Evolutionary conservation across 2,113 vertebrate species (phyloP).

Genomic region (Danio rerio): GRCz12tu NC_133184.1:34118001-34118500

Average conservation of each 20-base stretch:
- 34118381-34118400: not conserved
- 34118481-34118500: not conserved
- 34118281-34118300: constrained; percentile 53
- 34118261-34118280: constrained; percentile 49
- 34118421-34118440: constrained; percentile 39
- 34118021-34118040: not conserved
- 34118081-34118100: not conserved
- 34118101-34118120: constrained; percentile 19
- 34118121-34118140: constrained; percentile 24
- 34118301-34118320: constrained; percentile 37
- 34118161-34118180: constrained; percentile 28
- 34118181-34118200: constrained; percentile 26
- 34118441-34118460: constrained; percentile 16
- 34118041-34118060: not conserved
- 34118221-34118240: constrained; percentile 28
- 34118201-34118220: constrained; percentile 34
- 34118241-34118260: constrained; percentile 41
- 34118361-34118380: constrained; percentile 6
- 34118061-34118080: not conserved
- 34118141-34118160: constrained; percentile 28
- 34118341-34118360: constrained; percentile 32
- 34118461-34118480: constrained; percentile 30
- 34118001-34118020: not conserved
- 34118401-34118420: constrained; percentile 39
- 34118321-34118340: constrained; percentile 15